Base-by-base conservation (phyloP, 2,888 invertebrate species). In the Sinotaia quadrata region DNA sequence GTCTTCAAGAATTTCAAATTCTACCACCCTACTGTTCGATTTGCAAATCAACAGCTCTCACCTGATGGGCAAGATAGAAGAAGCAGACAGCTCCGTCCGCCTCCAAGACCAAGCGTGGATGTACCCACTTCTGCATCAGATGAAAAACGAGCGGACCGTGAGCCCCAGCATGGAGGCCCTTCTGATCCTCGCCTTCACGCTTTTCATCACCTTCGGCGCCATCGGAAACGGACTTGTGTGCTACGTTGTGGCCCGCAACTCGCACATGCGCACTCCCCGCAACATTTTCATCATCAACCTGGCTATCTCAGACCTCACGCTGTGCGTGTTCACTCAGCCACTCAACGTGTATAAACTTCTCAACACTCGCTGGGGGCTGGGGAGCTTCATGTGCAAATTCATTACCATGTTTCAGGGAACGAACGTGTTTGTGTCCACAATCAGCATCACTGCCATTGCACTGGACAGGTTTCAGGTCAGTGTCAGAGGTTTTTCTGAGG, bases 381-480 rank as follows among this genome's bases (percentile, higher is more conserved):
- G 96, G 15, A 91, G 92, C 81, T 92, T 94, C 88, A 92, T 91
- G 66, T 97, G 97, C 88, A 96, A 96, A 88, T 91, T 95, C 76
- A 93, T 95, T 76, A 94, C 94, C 0, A 93, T 94, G 72, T 91
- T 95, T 58, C 95, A 96, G 86, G 96, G 95, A 0, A 93, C 94
- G 74, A 96, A 95, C 82, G 94, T 96, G 78, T 97, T 95, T 87
- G 95, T 97, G 0, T 96, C 96, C 0, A 96, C 96, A 0, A 94
- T 97, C 84, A 94, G 95, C 76, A 97, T 97, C 79, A 95, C 96
- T 4, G 96, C 96, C 10, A 97, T 97, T 78, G 89, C 90, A 0
- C 79, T 90, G 51, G 87, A 87, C 74, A 78, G 87, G 31, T 87
- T 87, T 72, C 87, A 87, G 75, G 74, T 71, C 18, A 44, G 82